These are phyloP conservation scores for Chydorus sphaericus DNA, from an alignment of 2,888 invertebrate genomes.

Conservation along the genomic window DNA sequence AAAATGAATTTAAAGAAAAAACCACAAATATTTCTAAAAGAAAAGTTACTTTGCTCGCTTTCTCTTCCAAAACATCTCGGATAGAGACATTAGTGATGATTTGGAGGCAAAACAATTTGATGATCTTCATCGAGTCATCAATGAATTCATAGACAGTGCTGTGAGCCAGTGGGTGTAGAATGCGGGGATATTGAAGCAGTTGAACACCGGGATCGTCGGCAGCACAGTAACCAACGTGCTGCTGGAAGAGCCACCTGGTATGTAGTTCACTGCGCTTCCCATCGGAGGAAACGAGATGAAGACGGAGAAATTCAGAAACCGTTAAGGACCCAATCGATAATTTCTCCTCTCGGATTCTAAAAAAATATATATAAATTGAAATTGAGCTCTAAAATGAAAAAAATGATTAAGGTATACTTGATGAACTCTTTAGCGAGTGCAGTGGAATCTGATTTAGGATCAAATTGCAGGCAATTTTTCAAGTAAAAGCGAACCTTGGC, in stretches of 20 bases:
- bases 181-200: slow-evolving; percentile 53
- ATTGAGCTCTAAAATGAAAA: too few relatives aligned
- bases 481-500: slow-evolving; percentile 75
- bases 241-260: slow-evolving; percentile 51
- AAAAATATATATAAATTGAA: too few relatives aligned
- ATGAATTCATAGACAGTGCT: slow-evolving; percentile 63
- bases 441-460: slow-evolving; percentile 41
- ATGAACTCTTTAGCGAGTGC: slow-evolving; percentile 57
- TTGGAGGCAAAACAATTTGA: slow-evolving; percentile 73
- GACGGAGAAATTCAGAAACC: slow-evolving; percentile 73
- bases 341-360: too few relatives aligned
- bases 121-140: slow-evolving; percentile 52
- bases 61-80: slow-evolving; percentile 71
- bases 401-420: too few relatives aligned
- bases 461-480: slow-evolving; percentile 58
- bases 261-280: slow-evolving; percentile 47
- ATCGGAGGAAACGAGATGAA: slow-evolving; percentile 46
- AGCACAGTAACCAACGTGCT: slow-evolving; percentile 59
- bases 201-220: slow-evolving; percentile 77
- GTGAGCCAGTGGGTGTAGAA: slow-evolving; percentile 49
- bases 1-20: too few relatives aligned
- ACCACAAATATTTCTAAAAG: too few relatives aligned
- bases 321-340: slow-evolving; percentile 76
- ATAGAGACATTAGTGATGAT: slow-evolving; percentile 71
- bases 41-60: slow-evolving; percentile 51